A percentile compares a stretch with the other conserved stretches of the same genome.
Conservation (phyloP, 2,113 vertebrate genomes). For the Philantomba maxwellii region DNA sequence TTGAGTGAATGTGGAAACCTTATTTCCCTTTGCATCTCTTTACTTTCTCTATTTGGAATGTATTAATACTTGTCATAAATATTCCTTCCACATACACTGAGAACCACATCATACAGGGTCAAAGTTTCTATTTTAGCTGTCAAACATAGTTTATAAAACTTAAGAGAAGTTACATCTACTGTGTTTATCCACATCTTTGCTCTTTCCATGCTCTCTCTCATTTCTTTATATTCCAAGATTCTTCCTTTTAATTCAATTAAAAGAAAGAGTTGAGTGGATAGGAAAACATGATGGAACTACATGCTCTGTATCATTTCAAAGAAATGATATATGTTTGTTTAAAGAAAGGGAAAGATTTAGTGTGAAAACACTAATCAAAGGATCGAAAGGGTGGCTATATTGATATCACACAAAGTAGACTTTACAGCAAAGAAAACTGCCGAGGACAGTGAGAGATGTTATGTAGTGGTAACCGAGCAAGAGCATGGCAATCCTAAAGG, state of each 20-base stretch:
- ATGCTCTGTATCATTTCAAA: background rate
- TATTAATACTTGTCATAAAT: background rate
- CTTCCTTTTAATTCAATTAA: background rate
- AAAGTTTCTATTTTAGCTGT: background rate
- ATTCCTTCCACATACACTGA: background rate
- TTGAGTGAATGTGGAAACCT: background rate
- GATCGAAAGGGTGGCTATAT: background rate
- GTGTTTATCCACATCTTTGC: background rate
- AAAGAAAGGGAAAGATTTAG: background rate
- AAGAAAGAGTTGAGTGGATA: background rate
- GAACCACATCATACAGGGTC: background rate
- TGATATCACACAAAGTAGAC: background rate
- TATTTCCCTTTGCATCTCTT: background rate
- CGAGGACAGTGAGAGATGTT: background rate
- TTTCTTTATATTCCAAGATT: background rate
- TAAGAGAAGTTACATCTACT: background rate
- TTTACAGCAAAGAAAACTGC: background rate
- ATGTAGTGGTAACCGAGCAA: fast-evolving
- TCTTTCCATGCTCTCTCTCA: background rate
- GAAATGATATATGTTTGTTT: background rate
- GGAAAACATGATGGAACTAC: background rate
- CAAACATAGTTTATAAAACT: background rate
- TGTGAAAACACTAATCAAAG: background rate
- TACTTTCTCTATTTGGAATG: background rate
- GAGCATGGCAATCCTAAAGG: background rate